Base-by-base conservation (phyloP, 2,888 invertebrate species). In the Cephus sareptanus region DNA sequence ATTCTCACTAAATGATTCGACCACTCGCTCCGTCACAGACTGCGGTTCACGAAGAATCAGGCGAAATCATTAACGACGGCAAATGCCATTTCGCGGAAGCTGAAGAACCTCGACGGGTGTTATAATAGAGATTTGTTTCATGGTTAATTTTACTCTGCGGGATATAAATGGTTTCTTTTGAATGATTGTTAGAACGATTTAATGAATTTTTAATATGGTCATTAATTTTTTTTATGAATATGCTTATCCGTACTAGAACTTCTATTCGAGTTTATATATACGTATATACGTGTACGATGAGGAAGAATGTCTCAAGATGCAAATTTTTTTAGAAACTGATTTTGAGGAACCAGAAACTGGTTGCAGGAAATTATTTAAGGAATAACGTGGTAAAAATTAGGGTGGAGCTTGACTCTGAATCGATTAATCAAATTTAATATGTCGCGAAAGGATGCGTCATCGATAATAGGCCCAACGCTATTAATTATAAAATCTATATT, bases 1-100 rank as follows among this genome's bases (percentile, higher is more conserved):
- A 33, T 71, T 71, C 71, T n/a, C 71, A 71, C 71, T 33, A 71
- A 71, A 31, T 33, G 71, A 71, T 71, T 71, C 33, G 71, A 71
- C 13, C 71, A 33, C 71, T 31, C 71, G 23, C 23, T 23, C 23
- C 6, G 23, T 56, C 35, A 15, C 40, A 23, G 40, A 56, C 23
- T 56, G 23, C 23, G 23, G 40, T 56, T 6, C 40, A 23, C 9
- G 23, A 9, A 23, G 40, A 56, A 56, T 56, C 40, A 56, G 23
- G 23, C 40, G 40, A 56, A 56, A 56, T 56, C 40, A 56, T 56
- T 56, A 56, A 56, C 23, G 40, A 56, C 23, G 40, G 23, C 40
- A 23, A 56, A 56, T 23, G 15, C 1, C 40, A 23, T 56, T 56
- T 56, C 40, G 40, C 40, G 23, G 40, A 56, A 56, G 23, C 9